Evolutionary conservation across 2,113 vertebrate genomes (phyloP).

Genomic region (Thalassarche chlororhynchos): DNA sequence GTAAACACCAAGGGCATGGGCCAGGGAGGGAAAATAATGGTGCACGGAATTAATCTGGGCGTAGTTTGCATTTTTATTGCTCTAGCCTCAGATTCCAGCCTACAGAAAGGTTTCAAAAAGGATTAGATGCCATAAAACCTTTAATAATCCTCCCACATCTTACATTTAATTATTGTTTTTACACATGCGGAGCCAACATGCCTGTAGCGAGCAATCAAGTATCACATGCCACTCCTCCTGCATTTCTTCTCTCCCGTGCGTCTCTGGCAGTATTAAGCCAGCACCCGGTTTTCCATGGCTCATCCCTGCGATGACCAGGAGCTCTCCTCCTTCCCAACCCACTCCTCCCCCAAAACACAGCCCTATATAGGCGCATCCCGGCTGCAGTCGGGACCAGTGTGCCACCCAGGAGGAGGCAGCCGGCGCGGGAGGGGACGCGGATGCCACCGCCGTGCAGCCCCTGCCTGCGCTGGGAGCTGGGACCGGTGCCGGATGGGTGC

Average conservation of each 20-base stretch:
- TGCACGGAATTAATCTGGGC: conserved; percentile 39
- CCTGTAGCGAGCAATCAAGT: conserved; percentile 42
- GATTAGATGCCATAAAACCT: conserved; percentile 66
- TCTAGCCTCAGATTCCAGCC: conserved; percentile 56
- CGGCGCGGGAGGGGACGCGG: rapidly evolving
- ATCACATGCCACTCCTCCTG: conserved; percentile 21
- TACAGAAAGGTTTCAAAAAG: conserved; percentile 62
- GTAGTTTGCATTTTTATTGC: conserved; percentile 68
- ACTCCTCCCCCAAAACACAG: neutral
- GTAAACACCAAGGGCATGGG: neutral
- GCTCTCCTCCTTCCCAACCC: neutral
- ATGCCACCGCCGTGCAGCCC: neutral
- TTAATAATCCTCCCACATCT: conserved; percentile 66
- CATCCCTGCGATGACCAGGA: neutral
- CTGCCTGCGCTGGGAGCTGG: neutral
- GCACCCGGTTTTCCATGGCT: neutral
- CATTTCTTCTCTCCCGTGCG: neutral
- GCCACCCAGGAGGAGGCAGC: no score
- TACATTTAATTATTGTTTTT: conserved; percentile 68
- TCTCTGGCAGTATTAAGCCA: neutral
- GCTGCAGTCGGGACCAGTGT: rapidly evolving
- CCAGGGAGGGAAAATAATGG: neutral
- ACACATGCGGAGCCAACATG: conserved; percentile 47
- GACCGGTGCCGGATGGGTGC: rapidly evolving
- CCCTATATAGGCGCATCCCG: neutral